Conservation (phyloP, 2,888 invertebrate genomes). For the Polyommatus icarus region DNA sequence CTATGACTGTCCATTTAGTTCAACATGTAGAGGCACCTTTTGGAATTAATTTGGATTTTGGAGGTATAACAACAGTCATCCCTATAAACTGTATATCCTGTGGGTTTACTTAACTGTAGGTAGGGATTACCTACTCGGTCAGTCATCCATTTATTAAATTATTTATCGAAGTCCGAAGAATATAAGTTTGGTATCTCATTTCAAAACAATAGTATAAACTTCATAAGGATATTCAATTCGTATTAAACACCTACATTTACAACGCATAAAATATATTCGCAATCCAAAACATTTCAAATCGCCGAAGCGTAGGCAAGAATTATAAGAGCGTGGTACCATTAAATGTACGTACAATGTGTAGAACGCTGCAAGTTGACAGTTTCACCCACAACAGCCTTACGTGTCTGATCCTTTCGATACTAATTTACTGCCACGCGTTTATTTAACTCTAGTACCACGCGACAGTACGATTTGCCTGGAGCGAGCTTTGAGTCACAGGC, state of each 20-base stretch:
- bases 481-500: neutral
- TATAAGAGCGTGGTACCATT: conserved; percentile 36
- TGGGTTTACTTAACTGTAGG: too few relatives aligned
- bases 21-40: too few relatives aligned
- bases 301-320: conserved; percentile 35
- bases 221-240: neutral
- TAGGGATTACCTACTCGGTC: too few relatives aligned
- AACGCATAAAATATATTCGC: neutral
- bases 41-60: too few relatives aligned
- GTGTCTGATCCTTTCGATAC: conserved; percentile 19
- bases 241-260: neutral
- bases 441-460: neutral
- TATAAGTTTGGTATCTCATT: neutral
- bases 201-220: neutral
- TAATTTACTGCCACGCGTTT: conserved; percentile 11
- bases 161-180: neutral
- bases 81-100: too few relatives aligned
- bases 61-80: too few relatives aligned
- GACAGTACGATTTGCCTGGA: neutral
- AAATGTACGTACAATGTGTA: conserved; percentile 41
- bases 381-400: conserved; percentile 41
- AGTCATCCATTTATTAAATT: neutral
- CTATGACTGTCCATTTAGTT: too few relatives aligned
- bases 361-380: conserved; percentile 40
- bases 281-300: conserved; percentile 38